Conservation (phyloP, 2,113 vertebrate genomes). For the Acrocephalus arundinaceus region DNA sequence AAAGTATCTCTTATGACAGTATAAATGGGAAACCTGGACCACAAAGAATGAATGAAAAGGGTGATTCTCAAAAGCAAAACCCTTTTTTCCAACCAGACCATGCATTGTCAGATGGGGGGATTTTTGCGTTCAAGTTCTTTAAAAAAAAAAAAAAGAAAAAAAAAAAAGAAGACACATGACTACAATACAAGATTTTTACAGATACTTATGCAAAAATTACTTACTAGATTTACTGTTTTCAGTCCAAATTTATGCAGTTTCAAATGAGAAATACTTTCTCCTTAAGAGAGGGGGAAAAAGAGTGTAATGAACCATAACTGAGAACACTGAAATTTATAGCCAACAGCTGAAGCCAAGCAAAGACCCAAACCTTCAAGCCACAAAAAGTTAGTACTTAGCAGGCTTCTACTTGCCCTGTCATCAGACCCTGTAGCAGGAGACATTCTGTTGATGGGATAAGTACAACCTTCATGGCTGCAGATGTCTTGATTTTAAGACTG, state of each 20-base stretch:
- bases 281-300: neutral
- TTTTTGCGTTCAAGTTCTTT: neutral
- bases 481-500: neutral
- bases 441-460: neutral
- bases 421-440: neutral
- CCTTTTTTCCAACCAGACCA: neutral
- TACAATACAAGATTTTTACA: neutral
- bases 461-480: neutral
- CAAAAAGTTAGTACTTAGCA: neutral
- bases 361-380: neutral
- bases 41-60: neutral
- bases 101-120: accelerated
- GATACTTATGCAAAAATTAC: neutral
- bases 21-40: neutral
- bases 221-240: neutral
- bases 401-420: neutral
- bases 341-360: neutral
- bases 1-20: neutral
- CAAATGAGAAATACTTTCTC: neutral
- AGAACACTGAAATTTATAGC: neutral
- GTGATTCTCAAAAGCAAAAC: neutral
- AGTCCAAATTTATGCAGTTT: neutral
- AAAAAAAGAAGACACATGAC: neutral
- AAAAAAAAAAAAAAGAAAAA: neutral
- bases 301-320: neutral